Evolutionary conservation across 2,797 vertebrate species (phyloP), one percentile per base, ranked within the genome.

Genomic region (Nyctalus aviator): DNA sequence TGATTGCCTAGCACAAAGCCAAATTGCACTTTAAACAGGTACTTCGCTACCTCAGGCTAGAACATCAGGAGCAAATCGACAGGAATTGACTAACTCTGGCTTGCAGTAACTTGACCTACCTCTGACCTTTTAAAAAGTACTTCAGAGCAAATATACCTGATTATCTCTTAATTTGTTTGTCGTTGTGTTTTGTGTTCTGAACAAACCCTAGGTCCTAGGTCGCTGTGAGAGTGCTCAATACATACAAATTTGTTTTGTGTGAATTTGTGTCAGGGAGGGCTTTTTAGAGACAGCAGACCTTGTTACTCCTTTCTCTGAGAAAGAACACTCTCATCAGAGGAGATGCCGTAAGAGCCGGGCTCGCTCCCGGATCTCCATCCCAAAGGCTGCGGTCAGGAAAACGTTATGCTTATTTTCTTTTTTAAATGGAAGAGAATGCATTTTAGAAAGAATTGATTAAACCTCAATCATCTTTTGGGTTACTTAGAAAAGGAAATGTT

Each of bases 401-500:
- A 88, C 57, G 44, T 4, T 41, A 27, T 32, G 55, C 21, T 85
- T 91, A 23, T 55, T 81, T 46, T 44, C 25, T 73, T 59, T 69
- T 92, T 92, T 79, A 2, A 79, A 77, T 21, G 32, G 3, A 44
- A 77, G 32, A 85, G 37, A 35, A 69, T 55, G 13, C 20, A 88
- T 90, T 88, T 94, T 64, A 83, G 69, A 35, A 92, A 84, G 32
- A 84, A 55, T 0, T 92, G 75, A 84, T 71, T 93, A 85, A 59
- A 86, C 71, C 85, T 78, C 76, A 68, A 41, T 66, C 57, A 84
- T 46, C 57, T 95, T n/a, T 78, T 72, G 53, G 15, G 14, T 79
- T 92, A 64, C 86, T 87, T 73, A 96, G 41, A 77, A 44, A 90
- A 95, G 81, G 25, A 88, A 78, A 79, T 83, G 64, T 81, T 81